Evolutionary conservation across 2,888 invertebrate genomes (phyloP), one percentile per base, ranked within the genome.

Genomic region (Zhengitettix transpicula): DNA sequence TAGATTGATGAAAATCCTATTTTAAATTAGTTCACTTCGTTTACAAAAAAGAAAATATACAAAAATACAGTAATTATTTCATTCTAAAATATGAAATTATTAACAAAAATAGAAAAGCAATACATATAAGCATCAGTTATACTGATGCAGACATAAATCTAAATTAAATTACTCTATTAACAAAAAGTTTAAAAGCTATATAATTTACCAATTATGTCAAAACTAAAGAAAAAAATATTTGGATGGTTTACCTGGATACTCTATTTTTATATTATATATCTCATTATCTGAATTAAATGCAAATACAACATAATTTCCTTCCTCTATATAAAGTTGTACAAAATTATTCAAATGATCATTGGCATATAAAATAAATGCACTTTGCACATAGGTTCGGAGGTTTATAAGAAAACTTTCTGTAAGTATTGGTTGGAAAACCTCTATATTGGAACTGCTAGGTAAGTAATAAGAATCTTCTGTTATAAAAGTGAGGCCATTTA

Each of bases 331-430:
- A 41, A 94, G 74, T 72, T 94, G 94, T 57, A 93, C 84, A 71
- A 95, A 95, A 73, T 96, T 96, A 71, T 94, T 94, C 61, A 90
- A 77, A 71, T 94, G 87, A 72, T 96, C 95, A 70, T 94, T 91
- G 42, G 92, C 90, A 69, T 95, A 95, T 10, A 95, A 75, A 16
- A 95, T 84, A 66, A 95, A 73, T 0, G 91, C 85, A 65, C 87
- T 82, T 51, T 81, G 78, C 67, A 89, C 89, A 70, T 91, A 91
- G 0, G 95, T 95, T 66, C 95, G 79, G 62, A 96, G 77, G 73
- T 93, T 95, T 70, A 95, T 81, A n/a, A 93, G 77, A 60, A 95
- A 82, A 67, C 87, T 84, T 71, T 89, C 83, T 12, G 80, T 79
- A 67, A 94, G 82, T 72, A 93, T 86, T 66, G 81, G 83, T 71